A percentile compares a stretch with the other conserved stretches of the same genome.
These are phyloP conservation scores for Prionailurus viverrinus DNA, from an alignment of 2,113 vertebrate genomes.

Conservation along the genomic window DNA sequence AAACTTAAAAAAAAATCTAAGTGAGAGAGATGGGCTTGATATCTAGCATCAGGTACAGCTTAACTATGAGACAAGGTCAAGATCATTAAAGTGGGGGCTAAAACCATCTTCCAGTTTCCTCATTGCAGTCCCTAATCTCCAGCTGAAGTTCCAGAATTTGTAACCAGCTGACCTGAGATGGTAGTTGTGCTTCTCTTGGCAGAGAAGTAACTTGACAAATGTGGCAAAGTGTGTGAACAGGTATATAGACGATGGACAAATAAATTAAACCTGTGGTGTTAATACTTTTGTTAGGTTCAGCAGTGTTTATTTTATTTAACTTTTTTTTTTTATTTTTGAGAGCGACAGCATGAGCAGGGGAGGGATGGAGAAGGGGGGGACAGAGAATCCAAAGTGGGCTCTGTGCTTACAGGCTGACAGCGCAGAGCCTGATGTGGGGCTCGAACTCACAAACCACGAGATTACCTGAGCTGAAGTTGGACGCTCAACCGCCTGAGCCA, in stretches of 20 bases:
- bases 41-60: not conserved
- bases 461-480: too few relatives aligned
- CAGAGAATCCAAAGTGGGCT: too few relatives aligned
- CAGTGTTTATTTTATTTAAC: not conserved
- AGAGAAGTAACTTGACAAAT: not conserved
- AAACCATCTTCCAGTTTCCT: not conserved
- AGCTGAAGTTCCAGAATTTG: not conserved
- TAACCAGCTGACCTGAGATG: not conserved
- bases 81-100: not conserved
- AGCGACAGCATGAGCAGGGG: too few relatives aligned
- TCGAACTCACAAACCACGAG: too few relatives aligned
- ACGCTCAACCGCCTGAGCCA: too few relatives aligned
- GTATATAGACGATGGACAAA: fast-evolving
- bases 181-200: not conserved
- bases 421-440: too few relatives aligned
- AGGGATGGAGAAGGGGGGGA: too few relatives aligned
- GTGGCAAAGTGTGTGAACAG: not conserved
- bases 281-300: not conserved
- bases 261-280: too few relatives aligned
- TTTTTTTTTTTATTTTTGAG: too few relatives aligned
- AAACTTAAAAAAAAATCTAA: not conserved
- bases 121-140: not conserved
- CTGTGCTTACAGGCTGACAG: too few relatives aligned
- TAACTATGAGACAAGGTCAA: not conserved
- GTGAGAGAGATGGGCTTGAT: not conserved